Conservation (phyloP, 2,797 vertebrate genomes). For the Danio jaintianensis region DNA sequence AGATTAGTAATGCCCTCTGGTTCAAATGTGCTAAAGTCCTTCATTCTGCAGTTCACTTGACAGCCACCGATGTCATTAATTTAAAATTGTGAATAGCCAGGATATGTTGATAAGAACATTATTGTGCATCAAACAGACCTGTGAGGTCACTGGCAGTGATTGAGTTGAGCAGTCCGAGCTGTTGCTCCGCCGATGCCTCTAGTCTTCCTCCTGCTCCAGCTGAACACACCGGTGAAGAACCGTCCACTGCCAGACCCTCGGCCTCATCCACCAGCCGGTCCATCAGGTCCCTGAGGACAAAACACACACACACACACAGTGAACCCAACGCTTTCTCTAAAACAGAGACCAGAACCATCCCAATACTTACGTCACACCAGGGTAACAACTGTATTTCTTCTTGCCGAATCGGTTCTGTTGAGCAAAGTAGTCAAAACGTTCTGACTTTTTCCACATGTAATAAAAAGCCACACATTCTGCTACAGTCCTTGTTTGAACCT, state of each 20-base stretch:
- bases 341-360: neutral
- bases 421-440: conserved; percentile 96
- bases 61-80: no score
- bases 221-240: conserved; percentile 87
- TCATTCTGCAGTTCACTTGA: no score
- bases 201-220: conserved; percentile 82
- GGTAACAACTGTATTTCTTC: conserved; percentile 97
- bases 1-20: no score
- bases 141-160: conserved; percentile 96
- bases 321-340: neutral
- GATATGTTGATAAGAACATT: neutral
- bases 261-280: conserved; percentile 96
- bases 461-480: conserved; percentile 98
- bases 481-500: conserved; percentile 94
- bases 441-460: conserved; percentile 99
- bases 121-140: conserved; percentile 72
- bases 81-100: no score
- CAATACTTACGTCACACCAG: conserved; percentile 94
- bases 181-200: conserved; percentile 89
- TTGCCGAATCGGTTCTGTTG: conserved; percentile 97
- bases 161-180: conserved; percentile 93
- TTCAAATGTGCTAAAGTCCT: no score
- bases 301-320: neutral
- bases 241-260: conserved; percentile 89
- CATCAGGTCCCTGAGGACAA: conserved; percentile 89